Evolutionary conservation across 1,140 invertebrate species (phyloP), one percentile per base, ranked within the genome.

Genomic region (Achatina immaculata): DNA sequence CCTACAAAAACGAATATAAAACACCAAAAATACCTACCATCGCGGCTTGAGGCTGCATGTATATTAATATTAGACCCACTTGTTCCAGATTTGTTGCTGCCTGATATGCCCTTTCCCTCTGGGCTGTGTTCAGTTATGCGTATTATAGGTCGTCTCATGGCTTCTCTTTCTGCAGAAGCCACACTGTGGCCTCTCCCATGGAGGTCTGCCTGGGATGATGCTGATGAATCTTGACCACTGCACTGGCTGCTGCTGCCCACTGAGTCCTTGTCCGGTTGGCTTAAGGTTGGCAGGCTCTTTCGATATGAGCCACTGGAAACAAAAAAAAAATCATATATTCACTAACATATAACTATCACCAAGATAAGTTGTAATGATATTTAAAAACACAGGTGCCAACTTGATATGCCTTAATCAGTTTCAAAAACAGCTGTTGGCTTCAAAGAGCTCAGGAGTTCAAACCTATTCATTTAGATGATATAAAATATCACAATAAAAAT

Each of bases 51-150:
- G 14, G 38, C 68, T 40, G 68, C 68, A 21, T 71, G 68, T 38
- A 71, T 34, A 19, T 71, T 71, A 1, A 45, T 40, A 45, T 71
- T 71, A 71, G 68, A 71, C 40, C 42, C 68, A 40, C 58, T 62
- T 62, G 58, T 62, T 31, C 2, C 58, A 34, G 58, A 62, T 28
- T 62, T 62, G 21, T 19, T 62, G 28, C 58, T 62, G 58, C 36
- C 68, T 69, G 36, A 4, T 48, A 11, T 73, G 65, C 76, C 76
- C 48, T 68, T 78, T 2, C 14, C 71, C 34, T 85, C 83, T 78
- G 88, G 82, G 75, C 86, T 97, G 88, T 98, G 96, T 89, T 98
- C 96, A 0, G 97, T 98, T 0, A 99, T 96, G 0, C 97, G 98
- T 66, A 98, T 99, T 75, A 98, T 98, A 0, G 97, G 97, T 92